Base-by-base conservation (phyloP, 2,888 invertebrate species). In the Tethea ocularis region DNA sequence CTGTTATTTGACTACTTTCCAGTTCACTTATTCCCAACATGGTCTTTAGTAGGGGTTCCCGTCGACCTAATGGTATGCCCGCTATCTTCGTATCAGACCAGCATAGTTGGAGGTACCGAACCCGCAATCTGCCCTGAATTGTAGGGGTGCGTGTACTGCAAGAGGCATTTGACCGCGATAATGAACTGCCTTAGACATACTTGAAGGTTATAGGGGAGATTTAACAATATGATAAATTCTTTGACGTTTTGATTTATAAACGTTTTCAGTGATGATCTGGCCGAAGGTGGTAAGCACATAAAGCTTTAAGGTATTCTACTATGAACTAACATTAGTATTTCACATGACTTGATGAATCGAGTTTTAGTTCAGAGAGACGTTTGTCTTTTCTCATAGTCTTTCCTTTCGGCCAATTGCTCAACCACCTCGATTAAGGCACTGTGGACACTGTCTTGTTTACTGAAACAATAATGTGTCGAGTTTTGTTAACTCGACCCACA, bases 391-490 rank as follows among this genome's bases (percentile, higher is more conserved):
- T 13, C 13, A 61, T 52, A 56, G 66, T 66, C 62, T 60, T 59
- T 33, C 33, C 53, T 67, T 68, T 64, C 61, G 61, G 67, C 67
- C 61, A 68, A 67, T 82, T 80, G 71, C 76, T 68, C 70, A 75
- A 74, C 62, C 66, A 66, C 61, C 71, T 72, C 74, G 72, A 79
- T 83, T 75, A 73, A 75, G 65, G 71, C 61, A 62, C 66, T 64
- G 67, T 65, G 51, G 64, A 68, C 68, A 69, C 61, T 23, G 69
- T 70, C 61, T 56, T 82, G 74, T 83, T 81, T 72, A 79, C 80
- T 74, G 76, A 74, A 75, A 79, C 78, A 80, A 83, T 81, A 82
- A 77, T 64, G 70, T 71, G 68, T 64, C 63, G 71, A 77, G 72
- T 73, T 68, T 20, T 46, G 46, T 46, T 46, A 46, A 80, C 71